phyloP scores from a whole-genome alignment of 2,797 vertebrate genomes.

The Buphagus erythrorhynchus region DNA sequence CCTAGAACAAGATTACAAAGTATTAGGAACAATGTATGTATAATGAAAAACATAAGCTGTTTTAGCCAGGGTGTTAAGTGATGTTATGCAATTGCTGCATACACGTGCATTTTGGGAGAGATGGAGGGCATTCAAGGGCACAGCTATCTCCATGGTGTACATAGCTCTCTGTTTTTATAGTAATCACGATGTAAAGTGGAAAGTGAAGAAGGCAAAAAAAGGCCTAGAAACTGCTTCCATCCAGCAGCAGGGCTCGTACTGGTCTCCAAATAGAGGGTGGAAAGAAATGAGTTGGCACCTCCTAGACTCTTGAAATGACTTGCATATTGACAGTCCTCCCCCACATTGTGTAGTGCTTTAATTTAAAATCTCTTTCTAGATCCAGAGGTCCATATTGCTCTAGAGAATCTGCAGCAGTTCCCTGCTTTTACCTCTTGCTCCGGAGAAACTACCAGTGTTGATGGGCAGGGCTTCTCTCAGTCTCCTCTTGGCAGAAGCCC shows the following conservation, averaged over 20 bases:
- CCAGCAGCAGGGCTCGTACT: neutral
- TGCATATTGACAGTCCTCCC: conserved; percentile 18
- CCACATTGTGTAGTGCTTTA: conserved; percentile 3
- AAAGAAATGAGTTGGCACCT: conserved; percentile 24
- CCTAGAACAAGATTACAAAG: neutral
- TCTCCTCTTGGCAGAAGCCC: conserved; percentile 88
- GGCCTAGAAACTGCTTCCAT: neutral
- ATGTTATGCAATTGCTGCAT: neutral
- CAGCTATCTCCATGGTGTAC: neutral
- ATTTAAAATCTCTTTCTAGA: conserved; percentile 78
- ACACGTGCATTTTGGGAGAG: neutral
- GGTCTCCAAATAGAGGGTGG: neutral
- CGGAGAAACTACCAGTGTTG: conserved; percentile 55
- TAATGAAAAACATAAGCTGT: neutral
- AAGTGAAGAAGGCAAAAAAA: neutral
- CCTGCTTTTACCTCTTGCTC: conserved; percentile 89
- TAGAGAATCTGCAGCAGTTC: conserved; percentile 97
- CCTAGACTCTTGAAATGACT: conserved; percentile 6
- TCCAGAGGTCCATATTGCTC: conserved; percentile 94
- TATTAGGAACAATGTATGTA: neutral
- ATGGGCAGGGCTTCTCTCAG: conserved; percentile 57
- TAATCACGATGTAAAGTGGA: neutral
- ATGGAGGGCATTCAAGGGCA: neutral
- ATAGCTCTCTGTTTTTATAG: neutral
- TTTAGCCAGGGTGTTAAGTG: neutral